phyloP scores from a whole-genome alignment of 2,888 invertebrate genomes.

The Julus scanicus region DNA sequence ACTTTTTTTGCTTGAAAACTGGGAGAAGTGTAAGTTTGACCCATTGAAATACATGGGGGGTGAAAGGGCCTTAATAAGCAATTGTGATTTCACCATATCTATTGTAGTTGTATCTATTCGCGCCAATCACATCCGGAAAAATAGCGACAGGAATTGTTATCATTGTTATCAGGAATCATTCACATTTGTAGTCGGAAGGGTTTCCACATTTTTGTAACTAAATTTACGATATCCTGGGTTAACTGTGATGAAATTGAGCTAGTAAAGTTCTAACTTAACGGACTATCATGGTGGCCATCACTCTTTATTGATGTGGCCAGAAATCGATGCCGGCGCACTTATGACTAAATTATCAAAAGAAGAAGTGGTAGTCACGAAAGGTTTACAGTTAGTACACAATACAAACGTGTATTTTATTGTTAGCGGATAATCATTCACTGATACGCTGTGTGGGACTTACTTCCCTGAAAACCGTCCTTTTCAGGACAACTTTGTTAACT shows the following conservation, averaged over 20 bases:
- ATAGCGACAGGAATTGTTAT: too few relatives aligned
- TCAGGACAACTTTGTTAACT: neutral
- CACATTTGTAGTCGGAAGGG: neutral
- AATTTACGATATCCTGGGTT: neutral
- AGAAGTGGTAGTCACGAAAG: neutral
- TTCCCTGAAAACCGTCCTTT: neutral
- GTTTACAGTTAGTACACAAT: neutral
- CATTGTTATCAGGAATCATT: too few relatives aligned
- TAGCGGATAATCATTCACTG: neutral
- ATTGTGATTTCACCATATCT: too few relatives aligned
- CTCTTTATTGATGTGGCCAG: neutral
- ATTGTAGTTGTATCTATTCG: too few relatives aligned
- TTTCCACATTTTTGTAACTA: neutral
- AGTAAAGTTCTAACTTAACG: neutral
- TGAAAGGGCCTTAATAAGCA: too few relatives aligned
- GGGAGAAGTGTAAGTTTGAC: too few relatives aligned
- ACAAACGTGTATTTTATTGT: neutral
- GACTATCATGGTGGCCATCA: neutral
- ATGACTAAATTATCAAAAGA: conserved; percentile 14
- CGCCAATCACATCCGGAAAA: too few relatives aligned
- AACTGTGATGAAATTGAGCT: neutral
- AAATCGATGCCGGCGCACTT: neutral
- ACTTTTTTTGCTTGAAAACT: too few relatives aligned
- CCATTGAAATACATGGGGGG: too few relatives aligned
- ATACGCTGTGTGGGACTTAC: neutral